Conservation (phyloP, 2,113 vertebrate genomes). For the Gadus macrocephalus region DNA sequence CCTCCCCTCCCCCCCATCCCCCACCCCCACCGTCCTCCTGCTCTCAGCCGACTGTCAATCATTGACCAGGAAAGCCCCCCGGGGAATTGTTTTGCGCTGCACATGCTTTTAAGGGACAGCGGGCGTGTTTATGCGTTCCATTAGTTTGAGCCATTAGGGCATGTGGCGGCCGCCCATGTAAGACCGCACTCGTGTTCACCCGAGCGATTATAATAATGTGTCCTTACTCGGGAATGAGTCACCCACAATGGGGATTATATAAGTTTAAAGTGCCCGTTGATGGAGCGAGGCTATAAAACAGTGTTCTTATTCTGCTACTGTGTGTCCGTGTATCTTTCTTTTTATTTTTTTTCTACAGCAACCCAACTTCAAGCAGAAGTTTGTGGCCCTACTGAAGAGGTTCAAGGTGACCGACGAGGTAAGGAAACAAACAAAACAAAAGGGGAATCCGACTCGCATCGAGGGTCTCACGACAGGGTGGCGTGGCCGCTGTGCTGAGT, state of each 20-base stretch:
- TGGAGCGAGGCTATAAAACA: too few species aligned
- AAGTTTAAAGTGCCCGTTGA: too few species aligned
- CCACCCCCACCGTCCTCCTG: not conserved
- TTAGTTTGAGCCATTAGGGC: constrained; percentile 55
- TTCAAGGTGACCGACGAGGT: constrained; percentile 81
- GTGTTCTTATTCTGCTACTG: too few species aligned
- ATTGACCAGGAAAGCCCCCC: constrained; percentile 39
- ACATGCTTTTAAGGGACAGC: constrained; percentile 47
- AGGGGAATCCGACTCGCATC: constrained; percentile 17
- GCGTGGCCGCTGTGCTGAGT: not conserved
- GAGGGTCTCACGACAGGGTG: not conserved
- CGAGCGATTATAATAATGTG: constrained; percentile 49
- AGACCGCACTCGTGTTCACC: constrained; percentile 43
- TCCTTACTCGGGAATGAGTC: constrained; percentile 51
- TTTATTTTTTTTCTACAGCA: constrained; percentile 56
- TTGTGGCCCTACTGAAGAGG: constrained; percentile 77
- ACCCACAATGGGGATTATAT: constrained; percentile 41
- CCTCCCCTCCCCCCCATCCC: not conserved
- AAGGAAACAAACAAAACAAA: not conserved
- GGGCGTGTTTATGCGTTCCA: constrained; percentile 29
- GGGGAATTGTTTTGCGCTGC: constrained; percentile 29
- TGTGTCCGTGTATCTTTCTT: too few species aligned
- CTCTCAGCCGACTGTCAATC: constrained; percentile 30
- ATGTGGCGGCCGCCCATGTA: constrained; percentile 54
- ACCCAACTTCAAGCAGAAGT: constrained; percentile 82